Evolutionary conservation across 2,888 invertebrate genomes (phyloP).

Genomic region (Patella pellucida): DNA sequence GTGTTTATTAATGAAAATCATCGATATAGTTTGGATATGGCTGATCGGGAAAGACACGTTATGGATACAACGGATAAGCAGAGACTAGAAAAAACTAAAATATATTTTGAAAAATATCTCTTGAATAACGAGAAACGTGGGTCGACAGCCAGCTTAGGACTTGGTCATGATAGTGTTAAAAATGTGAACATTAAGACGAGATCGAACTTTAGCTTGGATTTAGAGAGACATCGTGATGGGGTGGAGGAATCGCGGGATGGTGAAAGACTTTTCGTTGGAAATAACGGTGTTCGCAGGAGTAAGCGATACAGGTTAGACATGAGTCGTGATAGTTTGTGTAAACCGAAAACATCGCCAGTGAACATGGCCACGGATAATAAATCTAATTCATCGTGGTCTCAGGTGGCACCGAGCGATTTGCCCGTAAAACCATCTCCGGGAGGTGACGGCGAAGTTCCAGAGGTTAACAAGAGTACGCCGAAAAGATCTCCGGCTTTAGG

Average conservation of each 20-base stretch:
- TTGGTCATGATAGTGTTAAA: not conserved
- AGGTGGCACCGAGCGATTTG: not conserved
- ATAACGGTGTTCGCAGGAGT: not conserved
- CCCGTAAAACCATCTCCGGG: not conserved
- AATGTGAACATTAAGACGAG: not conserved
- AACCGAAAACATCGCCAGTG: not conserved
- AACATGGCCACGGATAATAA: not conserved
- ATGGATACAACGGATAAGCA: not conserved
- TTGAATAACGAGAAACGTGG: not conserved
- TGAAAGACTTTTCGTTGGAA: not conserved
- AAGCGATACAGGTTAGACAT: not conserved
- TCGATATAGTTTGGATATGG: not conserved
- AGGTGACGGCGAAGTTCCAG: not conserved
- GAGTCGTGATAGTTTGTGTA: not conserved
- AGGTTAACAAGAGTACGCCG: not conserved
- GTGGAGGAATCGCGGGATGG: not conserved
- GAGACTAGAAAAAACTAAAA: not conserved
- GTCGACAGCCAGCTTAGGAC: not conserved
- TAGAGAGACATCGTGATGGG: not conserved
- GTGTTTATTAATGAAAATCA: not conserved
- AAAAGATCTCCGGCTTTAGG: not conserved
- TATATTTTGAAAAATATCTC: not conserved
- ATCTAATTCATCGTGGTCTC: not conserved
- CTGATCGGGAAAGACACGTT: not conserved
- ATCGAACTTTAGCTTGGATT: not conserved